phyloP scores from a whole-genome alignment of 2,797 vertebrate species.

The Fundulus diaphanus region DNA sequence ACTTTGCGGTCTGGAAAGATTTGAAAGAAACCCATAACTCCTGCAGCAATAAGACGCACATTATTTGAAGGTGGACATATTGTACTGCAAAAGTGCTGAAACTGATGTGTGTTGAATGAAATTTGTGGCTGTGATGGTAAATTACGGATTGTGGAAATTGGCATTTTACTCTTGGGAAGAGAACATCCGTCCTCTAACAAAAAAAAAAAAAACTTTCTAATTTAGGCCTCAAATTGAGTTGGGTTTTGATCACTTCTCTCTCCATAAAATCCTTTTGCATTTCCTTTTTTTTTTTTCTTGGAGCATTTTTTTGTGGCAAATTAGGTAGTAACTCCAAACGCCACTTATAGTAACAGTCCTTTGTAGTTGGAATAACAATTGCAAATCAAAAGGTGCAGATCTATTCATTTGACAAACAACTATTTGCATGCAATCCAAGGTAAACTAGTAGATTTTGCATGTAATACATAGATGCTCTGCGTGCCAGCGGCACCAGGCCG shows the following conservation, averaged over 20 bases:
- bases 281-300: no score
- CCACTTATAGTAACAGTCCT: background rate
- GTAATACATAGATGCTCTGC: background rate
- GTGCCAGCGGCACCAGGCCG: background rate
- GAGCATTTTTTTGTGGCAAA: background rate
- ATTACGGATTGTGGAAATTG: background rate
- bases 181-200: background rate
- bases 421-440: background rate
- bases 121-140: background rate
- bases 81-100: background rate
- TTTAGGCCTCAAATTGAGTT: background rate
- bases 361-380: no score
- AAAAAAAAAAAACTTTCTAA: background rate
- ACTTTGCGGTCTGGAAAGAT: background rate
- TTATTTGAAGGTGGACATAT: background rate
- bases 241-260: background rate
- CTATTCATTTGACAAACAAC: no score
- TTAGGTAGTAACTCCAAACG: background rate
- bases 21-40: background rate
- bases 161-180: background rate
- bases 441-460: background rate
- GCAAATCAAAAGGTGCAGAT: no score
- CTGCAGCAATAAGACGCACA: background rate
- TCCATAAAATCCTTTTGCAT: background rate
- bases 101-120: background rate